phyloP scores from a whole-genome alignment of 2,888 invertebrate genomes.

The Chymomyza procnemis region DNA sequence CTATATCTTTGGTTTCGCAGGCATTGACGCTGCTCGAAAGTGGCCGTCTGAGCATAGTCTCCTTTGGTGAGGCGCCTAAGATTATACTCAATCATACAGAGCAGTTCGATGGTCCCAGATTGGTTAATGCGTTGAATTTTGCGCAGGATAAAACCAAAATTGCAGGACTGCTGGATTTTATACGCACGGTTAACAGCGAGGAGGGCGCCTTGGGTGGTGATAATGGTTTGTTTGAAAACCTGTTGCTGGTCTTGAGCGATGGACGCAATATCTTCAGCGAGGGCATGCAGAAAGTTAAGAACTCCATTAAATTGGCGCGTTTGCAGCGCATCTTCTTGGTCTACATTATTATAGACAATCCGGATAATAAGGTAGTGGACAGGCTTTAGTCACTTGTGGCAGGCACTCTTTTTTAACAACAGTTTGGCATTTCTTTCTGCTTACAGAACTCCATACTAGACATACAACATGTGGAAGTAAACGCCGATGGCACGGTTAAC shows the following conservation, averaged over 20 bases:
- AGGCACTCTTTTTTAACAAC: not conserved
- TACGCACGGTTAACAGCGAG: slow-evolving; percentile 83
- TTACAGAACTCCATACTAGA: slow-evolving; percentile 93
- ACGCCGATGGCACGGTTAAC: slow-evolving; percentile 75
- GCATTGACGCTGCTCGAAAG: slow-evolving; percentile 95
- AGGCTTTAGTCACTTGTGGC: not conserved
- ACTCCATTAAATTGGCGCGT: slow-evolving; percentile 89
- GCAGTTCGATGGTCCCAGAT: slow-evolving; percentile 87
- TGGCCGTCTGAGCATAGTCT: slow-evolving; percentile 93
- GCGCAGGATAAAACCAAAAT: slow-evolving; percentile 93
- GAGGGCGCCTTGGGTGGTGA: slow-evolving; percentile 77
- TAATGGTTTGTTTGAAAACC: slow-evolving; percentile 79
- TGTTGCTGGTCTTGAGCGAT: slow-evolving; percentile 95
- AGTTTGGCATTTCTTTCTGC: not conserved
- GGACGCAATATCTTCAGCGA: slow-evolving; percentile 95
- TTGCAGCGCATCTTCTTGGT: slow-evolving; percentile 93
- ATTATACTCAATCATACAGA: slow-evolving; percentile 95
- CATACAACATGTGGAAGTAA: slow-evolving; percentile 83
- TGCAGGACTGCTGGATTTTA: slow-evolving; percentile 88
- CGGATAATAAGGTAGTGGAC: slow-evolving; percentile 91
- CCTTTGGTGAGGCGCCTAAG: slow-evolving; percentile 91
- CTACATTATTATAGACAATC: slow-evolving; percentile 97
- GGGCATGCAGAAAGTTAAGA: slow-evolving; percentile 87
- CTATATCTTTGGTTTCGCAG: slow-evolving; percentile 92
- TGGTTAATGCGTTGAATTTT: slow-evolving; percentile 90